Conservation (phyloP, 2,113 vertebrate genomes). For the Phodopus roborovskii region DNA sequence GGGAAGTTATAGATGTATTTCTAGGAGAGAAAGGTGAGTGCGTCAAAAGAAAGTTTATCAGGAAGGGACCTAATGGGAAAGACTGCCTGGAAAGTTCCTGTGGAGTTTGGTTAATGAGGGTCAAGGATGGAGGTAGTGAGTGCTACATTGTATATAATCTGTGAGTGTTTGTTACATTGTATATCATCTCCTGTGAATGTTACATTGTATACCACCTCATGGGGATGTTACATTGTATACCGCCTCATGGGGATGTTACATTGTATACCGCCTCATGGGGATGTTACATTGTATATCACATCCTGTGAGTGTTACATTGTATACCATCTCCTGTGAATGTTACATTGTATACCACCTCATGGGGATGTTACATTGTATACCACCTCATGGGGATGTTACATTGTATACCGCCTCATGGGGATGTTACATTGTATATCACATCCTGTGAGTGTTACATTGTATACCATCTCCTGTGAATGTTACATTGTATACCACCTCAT, state of each 20-base stretch:
- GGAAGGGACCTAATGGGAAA: background rate
- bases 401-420: too few species aligned
- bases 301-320: background rate
- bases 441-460: background rate
- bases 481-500: background rate
- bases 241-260: too few species aligned
- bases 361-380: too few species aligned
- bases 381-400: too few species aligned
- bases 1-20: background rate
- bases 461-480: background rate
- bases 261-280: too few species aligned
- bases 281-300: too few species aligned
- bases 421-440: too few species aligned
- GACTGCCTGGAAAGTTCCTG: background rate
- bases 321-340: background rate
- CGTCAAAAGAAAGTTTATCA: background rate
- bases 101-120: background rate
- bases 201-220: too few species aligned
- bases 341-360: background rate
- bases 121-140: background rate
- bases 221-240: too few species aligned
- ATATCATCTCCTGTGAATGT: too few species aligned
- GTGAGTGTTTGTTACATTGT: background rate
- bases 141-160: background rate
- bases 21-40: background rate